These are phyloP conservation scores for Clostera curtula DNA, from an alignment of 2,888 invertebrate species.

Conservation along the genomic window DNA sequence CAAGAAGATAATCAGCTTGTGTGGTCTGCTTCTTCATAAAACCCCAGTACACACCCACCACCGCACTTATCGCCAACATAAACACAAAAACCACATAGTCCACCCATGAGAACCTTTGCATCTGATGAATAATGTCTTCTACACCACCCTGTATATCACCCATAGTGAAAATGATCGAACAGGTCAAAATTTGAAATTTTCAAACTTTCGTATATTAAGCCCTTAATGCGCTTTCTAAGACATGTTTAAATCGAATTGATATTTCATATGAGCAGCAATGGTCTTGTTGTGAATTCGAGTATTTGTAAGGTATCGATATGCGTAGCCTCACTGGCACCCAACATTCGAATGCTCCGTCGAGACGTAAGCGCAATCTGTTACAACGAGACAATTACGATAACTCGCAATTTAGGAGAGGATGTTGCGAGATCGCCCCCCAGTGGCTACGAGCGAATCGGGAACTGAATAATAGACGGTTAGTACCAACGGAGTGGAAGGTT, in stretches of 20 bases:
- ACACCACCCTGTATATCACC: slow-evolving; percentile 44
- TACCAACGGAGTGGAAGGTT: slow-evolving; percentile 14
- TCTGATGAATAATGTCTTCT: slow-evolving; percentile 59
- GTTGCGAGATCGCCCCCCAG: slow-evolving; percentile 69
- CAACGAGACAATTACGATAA: slow-evolving; percentile 74
- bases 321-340: slow-evolving; percentile 34
- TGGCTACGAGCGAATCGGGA: slow-evolving; percentile 47
- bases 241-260: too few species aligned
- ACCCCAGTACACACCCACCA: slow-evolving; percentile 89
- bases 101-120: slow-evolving; percentile 80
- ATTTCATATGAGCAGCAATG: too few species aligned
- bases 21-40: slow-evolving; percentile 78
- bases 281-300: too few species aligned
- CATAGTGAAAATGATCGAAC: slow-evolving; percentile 26
- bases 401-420: slow-evolving; percentile 73
- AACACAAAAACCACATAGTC: slow-evolving; percentile 87
- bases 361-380: slow-evolving; percentile 58
- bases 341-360: slow-evolving; percentile 37
- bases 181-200: slow-evolving; percentile 9
- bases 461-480: slow-evolving; percentile 40
- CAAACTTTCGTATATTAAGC: not conserved
- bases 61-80: slow-evolving; percentile 85
- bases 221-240: not conserved
- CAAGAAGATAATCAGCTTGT: slow-evolving; percentile 85
- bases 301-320: slow-evolving; percentile 17